Evolutionary conservation across 2,797 vertebrate species (phyloP).

Genomic region (Sebastes steindachneri): DNA sequence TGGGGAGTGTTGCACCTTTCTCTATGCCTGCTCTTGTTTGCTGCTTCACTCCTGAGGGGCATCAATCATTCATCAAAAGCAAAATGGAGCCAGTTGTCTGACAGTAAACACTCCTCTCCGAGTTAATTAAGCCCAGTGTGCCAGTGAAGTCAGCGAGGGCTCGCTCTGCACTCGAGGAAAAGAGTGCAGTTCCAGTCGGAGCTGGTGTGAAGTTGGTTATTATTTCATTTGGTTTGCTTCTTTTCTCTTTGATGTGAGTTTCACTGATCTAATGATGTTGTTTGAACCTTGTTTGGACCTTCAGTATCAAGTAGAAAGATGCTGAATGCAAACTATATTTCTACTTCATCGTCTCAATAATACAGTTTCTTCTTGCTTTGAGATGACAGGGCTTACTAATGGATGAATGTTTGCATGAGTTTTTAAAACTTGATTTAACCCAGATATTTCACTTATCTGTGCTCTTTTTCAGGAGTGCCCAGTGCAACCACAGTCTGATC

Average conservation of each 20-base stretch:
- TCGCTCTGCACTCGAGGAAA: conserved; percentile 19
- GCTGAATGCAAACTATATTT: neutral
- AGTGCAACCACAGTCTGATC: neutral
- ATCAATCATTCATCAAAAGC: conserved; percentile 73
- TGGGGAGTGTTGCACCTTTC: conserved; percentile 15
- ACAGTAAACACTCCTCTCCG: conserved; percentile 49
- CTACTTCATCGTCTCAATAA: neutral
- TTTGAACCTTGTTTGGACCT: conserved; percentile 11
- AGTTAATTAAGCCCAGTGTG: conserved; percentile 69
- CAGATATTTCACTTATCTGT: neutral
- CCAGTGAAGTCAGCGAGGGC: conserved; percentile 38
- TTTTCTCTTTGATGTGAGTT: conserved; percentile 26
- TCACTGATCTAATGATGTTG: neutral
- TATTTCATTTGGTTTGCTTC: conserved; percentile 1
- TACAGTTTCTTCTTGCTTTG: neutral
- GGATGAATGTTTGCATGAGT: neutral
- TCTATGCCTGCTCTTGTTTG: conserved; percentile 6
- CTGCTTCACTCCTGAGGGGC: conserved; percentile 22
- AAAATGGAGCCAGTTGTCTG: conserved; percentile 62
- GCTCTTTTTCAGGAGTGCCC: neutral
- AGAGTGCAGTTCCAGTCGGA: neutral
- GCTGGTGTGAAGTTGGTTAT: conserved; percentile 7
- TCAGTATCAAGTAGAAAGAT: neutral
- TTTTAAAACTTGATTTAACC: neutral
- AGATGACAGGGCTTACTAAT: neutral